A percentile compares a stretch with the other conserved stretches of the same genome.
Evolutionary conservation across 2,888 invertebrate species (phyloP).

Genomic region (Lacanobia oleracea): DNA sequence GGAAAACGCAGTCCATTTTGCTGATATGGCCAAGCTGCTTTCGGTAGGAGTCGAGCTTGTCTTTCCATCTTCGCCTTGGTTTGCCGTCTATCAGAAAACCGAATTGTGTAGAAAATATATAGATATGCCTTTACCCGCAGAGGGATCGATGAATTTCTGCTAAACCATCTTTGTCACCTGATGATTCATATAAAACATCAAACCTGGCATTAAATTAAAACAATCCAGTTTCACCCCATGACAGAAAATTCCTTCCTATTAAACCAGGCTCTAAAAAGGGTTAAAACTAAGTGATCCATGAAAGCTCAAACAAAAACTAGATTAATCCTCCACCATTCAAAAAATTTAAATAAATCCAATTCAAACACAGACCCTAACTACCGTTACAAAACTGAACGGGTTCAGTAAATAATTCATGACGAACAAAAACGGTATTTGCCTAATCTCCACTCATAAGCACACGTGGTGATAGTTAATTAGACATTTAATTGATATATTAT

Average conservation of each 20-base stretch:
- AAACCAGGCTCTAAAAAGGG: constrained; percentile 1
- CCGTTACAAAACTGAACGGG: constrained; percentile 44
- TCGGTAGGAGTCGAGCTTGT: too few relatives aligned
- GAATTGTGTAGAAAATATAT: background rate
- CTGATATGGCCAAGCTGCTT: too few relatives aligned
- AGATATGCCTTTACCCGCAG: too few relatives aligned
- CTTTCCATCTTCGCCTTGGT: background rate
- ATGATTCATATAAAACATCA: background rate
- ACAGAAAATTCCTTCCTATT: background rate
- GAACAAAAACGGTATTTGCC: constrained; percentile 54
- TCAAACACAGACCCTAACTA: constrained; percentile 36
- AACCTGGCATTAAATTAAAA: background rate
- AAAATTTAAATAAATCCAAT: constrained; percentile 54
- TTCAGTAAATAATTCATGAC: constrained; percentile 62
- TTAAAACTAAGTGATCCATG: constrained; percentile 4
- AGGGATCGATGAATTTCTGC: too few relatives aligned
- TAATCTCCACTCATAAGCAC: constrained; percentile 60
- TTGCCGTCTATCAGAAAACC: background rate
- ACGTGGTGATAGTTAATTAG: constrained; percentile 61
- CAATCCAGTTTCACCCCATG: background rate
- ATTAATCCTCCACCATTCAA: constrained; percentile 41
- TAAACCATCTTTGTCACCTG: background rate
- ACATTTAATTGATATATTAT: constrained; percentile 70
- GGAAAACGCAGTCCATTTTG: too few relatives aligned
- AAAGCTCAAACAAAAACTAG: constrained; percentile 30